Percentiles rank a stretch among this genome's conserved stretches.
Conservation (phyloP, 2,113 vertebrate genomes). For the Microcebus tavaratra region DNA sequence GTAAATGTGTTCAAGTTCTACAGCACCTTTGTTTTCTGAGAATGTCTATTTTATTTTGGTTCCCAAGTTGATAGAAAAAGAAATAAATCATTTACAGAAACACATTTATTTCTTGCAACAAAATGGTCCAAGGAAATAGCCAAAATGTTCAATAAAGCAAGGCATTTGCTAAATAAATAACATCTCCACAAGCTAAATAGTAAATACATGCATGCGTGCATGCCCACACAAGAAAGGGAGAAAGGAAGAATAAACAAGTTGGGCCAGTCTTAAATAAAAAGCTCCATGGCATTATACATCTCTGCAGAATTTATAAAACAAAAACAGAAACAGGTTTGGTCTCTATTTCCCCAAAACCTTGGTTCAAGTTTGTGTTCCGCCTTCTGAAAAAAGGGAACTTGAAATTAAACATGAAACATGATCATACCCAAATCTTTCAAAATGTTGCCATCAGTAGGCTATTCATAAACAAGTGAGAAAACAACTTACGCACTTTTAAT, state of each 20-base stretch:
- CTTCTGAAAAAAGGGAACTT: constrained; percentile 66
- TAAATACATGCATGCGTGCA: neutral
- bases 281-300: neutral
- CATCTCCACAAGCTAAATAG: constrained; percentile 54
- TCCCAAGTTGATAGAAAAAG: constrained; percentile 73
- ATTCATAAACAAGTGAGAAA: constrained; percentile 12
- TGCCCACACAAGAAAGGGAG: neutral
- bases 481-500: neutral
- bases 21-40: constrained; percentile 75
- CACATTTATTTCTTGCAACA: constrained; percentile 68
- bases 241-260: neutral
- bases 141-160: constrained; percentile 63
- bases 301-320: constrained; percentile 28
- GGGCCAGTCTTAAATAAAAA: neutral
- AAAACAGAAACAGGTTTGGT: constrained; percentile 51
- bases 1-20: constrained; percentile 75
- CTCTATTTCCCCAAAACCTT: constrained; percentile 50
- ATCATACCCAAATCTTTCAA: constrained; percentile 18
- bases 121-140: constrained; percentile 73
- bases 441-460: neutral
- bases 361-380: constrained; percentile 43
- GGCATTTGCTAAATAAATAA: constrained; percentile 79
- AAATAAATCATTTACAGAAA: constrained; percentile 77
- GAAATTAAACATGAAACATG: constrained; percentile 52
- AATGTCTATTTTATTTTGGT: constrained; percentile 74